phyloP scores from a whole-genome alignment of 2,888 invertebrate species.

The Sarcophaga variegata region DNA sequence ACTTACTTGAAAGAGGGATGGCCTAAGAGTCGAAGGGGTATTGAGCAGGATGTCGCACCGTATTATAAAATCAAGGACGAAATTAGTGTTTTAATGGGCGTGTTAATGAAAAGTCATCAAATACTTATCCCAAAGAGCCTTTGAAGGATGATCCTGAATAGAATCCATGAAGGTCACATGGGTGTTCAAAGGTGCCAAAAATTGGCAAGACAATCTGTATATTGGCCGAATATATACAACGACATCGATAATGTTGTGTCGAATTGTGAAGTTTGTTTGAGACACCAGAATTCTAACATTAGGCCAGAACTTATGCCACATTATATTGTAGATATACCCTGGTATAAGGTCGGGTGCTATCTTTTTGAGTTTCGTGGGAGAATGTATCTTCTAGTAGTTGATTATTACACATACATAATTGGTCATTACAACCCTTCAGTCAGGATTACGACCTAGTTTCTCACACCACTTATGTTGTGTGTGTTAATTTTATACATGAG shows the following conservation, averaged over 20 bases:
- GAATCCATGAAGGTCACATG: conserved; percentile 57
- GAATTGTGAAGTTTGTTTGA: conserved; percentile 60
- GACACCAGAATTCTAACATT: conserved; percentile 55
- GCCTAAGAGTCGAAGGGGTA: neutral
- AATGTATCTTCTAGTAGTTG: conserved; percentile 39
- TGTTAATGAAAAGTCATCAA: conserved; percentile 59
- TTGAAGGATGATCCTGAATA: conserved; percentile 29
- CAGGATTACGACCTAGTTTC: too few relatives aligned
- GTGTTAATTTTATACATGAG: too few relatives aligned
- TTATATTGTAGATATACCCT: conserved; percentile 48
- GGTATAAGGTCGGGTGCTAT: conserved; percentile 48
- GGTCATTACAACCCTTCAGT: too few relatives aligned
- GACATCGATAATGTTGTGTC: conserved; percentile 53
- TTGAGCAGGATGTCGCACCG: conserved; percentile 21
- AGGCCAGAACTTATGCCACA: conserved; percentile 40
- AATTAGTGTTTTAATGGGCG: conserved; percentile 51
- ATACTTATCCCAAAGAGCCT: neutral
- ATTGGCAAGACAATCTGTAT: conserved; percentile 52
- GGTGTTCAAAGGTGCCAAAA: conserved; percentile 48
- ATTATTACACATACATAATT: conserved; percentile 20
- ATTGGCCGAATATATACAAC: conserved; percentile 60
- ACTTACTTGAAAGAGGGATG: neutral
- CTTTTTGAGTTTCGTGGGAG: conserved; percentile 50
- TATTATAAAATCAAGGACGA: conserved; percentile 57
- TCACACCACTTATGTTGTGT: too few relatives aligned